Base-by-base conservation (phyloP, 2,113 vertebrate genomes). In the Microcebus murinus region DNA sequence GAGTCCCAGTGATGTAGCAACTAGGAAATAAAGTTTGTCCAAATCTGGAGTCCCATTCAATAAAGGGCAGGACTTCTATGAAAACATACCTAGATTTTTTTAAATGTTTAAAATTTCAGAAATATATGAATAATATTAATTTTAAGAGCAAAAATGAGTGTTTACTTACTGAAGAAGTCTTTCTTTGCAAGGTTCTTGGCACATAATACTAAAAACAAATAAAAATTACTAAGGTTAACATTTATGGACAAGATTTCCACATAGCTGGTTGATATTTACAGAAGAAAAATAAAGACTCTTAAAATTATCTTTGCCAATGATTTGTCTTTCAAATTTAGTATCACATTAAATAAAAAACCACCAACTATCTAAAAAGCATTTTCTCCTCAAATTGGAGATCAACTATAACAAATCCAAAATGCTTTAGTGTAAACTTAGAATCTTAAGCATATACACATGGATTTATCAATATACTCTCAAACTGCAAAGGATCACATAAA, bases 181-280 rank as follows among this genome's bases (percentile, higher is more conserved):
- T 99, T 99, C 99, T 99, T 99, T 98, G 99, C 99, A 50, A 99
- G 99, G 97, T 99, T 99, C 99, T 99, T 99, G 99, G 99, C 99
- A 99, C 99, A 99, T 99, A 99, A 99, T 88, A 99, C 99, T 99
- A 98, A 97, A 99, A 99, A 98, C 87, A 99, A 97, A 94, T 84
- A 91, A 73, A 83, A 95, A 96, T 86, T 20, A 81, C 27, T 9
- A 70, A 59, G 50, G 36, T 98, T 94, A 97, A 65, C 71, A 85
- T 39, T 88, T 61, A 61, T 4, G 48, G n/a, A 93, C 31, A 27
- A 39, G 8, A 81, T 65, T 83, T 76, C 61, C 73, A 83, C 36
- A 67, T 0, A 70, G 20, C 25, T 36, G 59, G 52, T 65, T 61
- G 73, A 12, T 52, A 85, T 86, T 52, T 87, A 84, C 67, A 73